Base-by-base conservation (phyloP, 1,140 invertebrate species). In the Heliconius eleuchia region DNA sequence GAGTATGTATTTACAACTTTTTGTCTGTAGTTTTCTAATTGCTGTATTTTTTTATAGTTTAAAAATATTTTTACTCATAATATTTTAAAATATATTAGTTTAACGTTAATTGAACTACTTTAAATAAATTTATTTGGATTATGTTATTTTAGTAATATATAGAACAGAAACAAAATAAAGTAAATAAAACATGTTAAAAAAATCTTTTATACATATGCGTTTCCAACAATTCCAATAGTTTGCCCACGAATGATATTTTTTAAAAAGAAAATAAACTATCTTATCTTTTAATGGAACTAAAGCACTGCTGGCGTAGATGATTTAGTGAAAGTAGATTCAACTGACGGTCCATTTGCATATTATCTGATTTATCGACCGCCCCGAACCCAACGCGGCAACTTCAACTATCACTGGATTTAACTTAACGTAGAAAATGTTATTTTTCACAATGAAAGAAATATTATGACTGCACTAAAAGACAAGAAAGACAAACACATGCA, bases 251-350 rank as follows among this genome's bases (percentile, higher is more conserved):
- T 39, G 34, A 39, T 71, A 71, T 75, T 75, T 72, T 76, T 77
- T 77, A 71, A 72, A 46, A 77, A 72, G 76, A 52, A 77, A 77
- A 77, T 77, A 77, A 77, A 77, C 60, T 77, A 72, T 72, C 76
- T 77, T 77, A 77, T 77, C 76, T 77, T 77, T 77, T 77, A 77
- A 77, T 77, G 76, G 76, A 77, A 77, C 76, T 77, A 72, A 77
- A 72, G 76, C 76, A 77, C 76, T 72, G 76, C 70, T 77, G 50
- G 76, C 70, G 76, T 72, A 70, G 76, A 77, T 77, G 76, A 77
- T 77, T 77, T 77, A 77, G 76, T n/a, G 75, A 37, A 70, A 77
- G 76, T 71, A 77, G 70, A 77, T 77, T 77, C 76, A 77, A 77
- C 76, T 77, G 76, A 77, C 76, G 70, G 76, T 71, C 66, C 70